Evolutionary conservation across 2,797 vertebrate genomes (phyloP), one percentile per base, ranked within the genome.

Genomic region (Pseudochirops corinnae): DNA sequence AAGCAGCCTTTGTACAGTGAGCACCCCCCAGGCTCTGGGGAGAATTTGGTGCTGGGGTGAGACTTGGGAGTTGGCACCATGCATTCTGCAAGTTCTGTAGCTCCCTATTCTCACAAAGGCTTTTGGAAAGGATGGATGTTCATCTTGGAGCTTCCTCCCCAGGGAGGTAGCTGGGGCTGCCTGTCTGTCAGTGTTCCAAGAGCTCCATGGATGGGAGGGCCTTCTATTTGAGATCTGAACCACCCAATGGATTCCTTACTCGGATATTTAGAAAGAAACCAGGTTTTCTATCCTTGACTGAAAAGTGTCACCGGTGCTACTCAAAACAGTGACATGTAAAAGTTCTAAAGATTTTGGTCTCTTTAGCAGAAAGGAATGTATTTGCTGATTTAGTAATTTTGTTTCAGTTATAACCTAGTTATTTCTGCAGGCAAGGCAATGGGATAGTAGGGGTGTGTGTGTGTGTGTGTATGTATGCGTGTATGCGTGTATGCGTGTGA

Each of bases 11-110:
- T 90, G 96, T 60, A 12, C 94, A 46, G 46, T 0, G 90, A 90
- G 9, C 39, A 26, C n/a, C 95, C 95, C 96, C 74, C 29, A 95
- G 91, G 92, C 92, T 95, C 97, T 93, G 92, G 74, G 90, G 92
- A 94, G 94, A 94, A 56, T 91, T 95, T 97, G 92, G 91, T 93
- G 82, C 91, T 94, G 94, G 97, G 95, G 94, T 93, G 96, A 93
- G 94, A 93, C 96, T 92, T 92, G 6, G 18, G 58, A 82, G 4
- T 56, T 95, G 92, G 91, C 74, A 90, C 50, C 28, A 9, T 26
- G 92, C 0, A 6, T 56, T 96, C 91, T 60, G 60, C 87, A 96
- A 95, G 93, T 90, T 94, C 90, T 92, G 91, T 95, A 90, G 93
- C 92, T 56, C 7, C 14, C 91, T 91, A 0, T 53, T 60, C 82